A percentile compares a stretch with the other conserved stretches of the same genome.
phyloP scores from a whole-genome alignment of 2,797 vertebrate species.

The Melanotaenia maccullochi region DNA sequence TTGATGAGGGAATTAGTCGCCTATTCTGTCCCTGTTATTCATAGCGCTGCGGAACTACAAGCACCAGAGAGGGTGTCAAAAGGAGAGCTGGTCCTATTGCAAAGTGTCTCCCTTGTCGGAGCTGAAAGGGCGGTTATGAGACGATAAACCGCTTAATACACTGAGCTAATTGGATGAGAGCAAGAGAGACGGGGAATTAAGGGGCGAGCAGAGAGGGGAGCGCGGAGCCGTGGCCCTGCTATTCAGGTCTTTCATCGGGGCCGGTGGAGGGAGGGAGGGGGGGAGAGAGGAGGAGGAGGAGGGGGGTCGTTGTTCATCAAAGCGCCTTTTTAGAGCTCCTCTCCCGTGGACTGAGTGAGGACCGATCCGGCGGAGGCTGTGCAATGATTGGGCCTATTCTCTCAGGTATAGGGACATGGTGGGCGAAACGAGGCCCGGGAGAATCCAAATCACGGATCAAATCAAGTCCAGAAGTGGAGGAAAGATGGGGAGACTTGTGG shows the following conservation, averaged over 20 bases:
- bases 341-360: constrained; percentile 77
- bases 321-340: constrained; percentile 85
- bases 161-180: constrained; percentile 99
- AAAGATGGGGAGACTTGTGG: neutral
- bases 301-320: constrained; percentile 91
- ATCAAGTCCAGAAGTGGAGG: constrained; percentile 59
- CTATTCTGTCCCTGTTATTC: constrained; percentile 99
- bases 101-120: constrained; percentile 99
- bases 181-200: constrained; percentile 99
- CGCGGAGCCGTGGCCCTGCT: constrained; percentile 91
- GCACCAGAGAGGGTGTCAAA: constrained; percentile 98
- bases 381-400: constrained; percentile 83
- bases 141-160: constrained; percentile 99
- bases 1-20: constrained; percentile 99
- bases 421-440: constrained; percentile 71
- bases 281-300: constrained; percentile 78
- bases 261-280: constrained; percentile 67
- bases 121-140: constrained; percentile 99
- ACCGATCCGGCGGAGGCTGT: constrained; percentile 71
- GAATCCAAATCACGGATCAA: constrained; percentile 81
- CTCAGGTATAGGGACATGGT: constrained; percentile 66
- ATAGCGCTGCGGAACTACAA: constrained; percentile 98
- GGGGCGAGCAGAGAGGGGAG: constrained; percentile 91
- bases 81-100: constrained; percentile 99
- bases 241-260: constrained; percentile 90